Evolutionary conservation across 2,888 invertebrate genomes (phyloP), one percentile per base, ranked within the genome.

Genomic region (Amiota communis): DNA sequence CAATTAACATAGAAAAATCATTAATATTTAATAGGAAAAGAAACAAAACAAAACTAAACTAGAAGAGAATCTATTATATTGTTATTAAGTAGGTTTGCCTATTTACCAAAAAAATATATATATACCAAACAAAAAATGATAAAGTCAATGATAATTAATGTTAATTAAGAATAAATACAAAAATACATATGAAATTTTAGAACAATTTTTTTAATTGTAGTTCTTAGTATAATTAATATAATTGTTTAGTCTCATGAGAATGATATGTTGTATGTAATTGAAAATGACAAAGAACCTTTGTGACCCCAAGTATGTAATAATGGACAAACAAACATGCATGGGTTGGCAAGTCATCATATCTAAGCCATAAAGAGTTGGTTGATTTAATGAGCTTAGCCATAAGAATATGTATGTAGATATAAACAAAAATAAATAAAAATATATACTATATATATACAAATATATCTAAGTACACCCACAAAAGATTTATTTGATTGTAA

Each of bases 61-160:
- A 82, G 79, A 82, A 75, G 79, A 77, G 79, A 77, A 85, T 75
- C 78, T 71, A 63, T 17, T 65, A 49, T 65, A 65, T n/a, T n/a
- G n/a, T n/a, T n/a, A 59, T 20, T 51, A 68, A 68, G 51, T 68
- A 68, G 67, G 36, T 36, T 36, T 36, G 36, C 36, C 36, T 49
- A 48, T 12, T 49, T 68, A 68, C 17, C 51, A 67, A 67, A 67
- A 65, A 17, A 65, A 8, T 9, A 68, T 53, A 17, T 15, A 15
- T 48, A 67, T 51, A 49, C 15, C n/a, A 68, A 48, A 47, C 8
- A 65, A 3, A n/a, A 65, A 65, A 51, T n/a, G 12, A 51, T 51
- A 51, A 79, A 84, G 84, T 82, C 84, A 84, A 79, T 81, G 77
- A 76, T 75, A 85, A 83, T 84, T 81, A 83, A 76, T 48, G 65